Percentiles rank a stretch among this genome's conserved stretches.
phyloP scores from a whole-genome alignment of 2,113 vertebrate genomes.

The Equus przewalskii region DNA sequence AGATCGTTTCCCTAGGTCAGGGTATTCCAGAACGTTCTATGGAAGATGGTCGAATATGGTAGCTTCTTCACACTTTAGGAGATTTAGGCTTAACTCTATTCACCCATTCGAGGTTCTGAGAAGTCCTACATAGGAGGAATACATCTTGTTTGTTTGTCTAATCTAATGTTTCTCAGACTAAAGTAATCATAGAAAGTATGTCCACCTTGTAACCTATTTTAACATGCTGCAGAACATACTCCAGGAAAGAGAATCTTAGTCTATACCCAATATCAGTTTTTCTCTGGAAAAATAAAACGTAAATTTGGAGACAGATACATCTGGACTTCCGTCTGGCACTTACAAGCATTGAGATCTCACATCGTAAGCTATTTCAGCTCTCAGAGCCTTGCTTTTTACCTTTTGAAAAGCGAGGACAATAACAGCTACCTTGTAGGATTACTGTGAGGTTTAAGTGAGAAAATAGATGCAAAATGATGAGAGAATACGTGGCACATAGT shows the following conservation, averaged over 20 bases:
- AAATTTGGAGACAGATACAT: constrained; percentile 42
- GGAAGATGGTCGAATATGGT: neutral
- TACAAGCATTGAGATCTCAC: constrained; percentile 51
- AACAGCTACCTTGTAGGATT: neutral
- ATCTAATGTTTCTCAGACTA: neutral
- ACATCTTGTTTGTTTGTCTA: neutral
- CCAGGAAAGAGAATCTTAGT: neutral
- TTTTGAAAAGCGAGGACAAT: constrained; percentile 23
- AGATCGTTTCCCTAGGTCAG: neutral
- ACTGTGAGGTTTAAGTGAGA: neutral
- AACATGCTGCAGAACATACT: neutral
- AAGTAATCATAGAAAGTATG: neutral
- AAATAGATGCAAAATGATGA: neutral
- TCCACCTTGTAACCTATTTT: neutral
- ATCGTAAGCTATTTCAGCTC: constrained; percentile 53
- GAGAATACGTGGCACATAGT: neutral
- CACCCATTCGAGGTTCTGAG: neutral
- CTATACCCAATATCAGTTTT: constrained; percentile 28
- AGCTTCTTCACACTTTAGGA: neutral
- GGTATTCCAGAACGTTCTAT: neutral
- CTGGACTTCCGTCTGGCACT: constrained; percentile 55
- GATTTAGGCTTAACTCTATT: neutral
- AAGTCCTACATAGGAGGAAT: neutral
- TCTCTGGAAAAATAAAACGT: constrained; percentile 41
- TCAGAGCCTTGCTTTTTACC: constrained; percentile 33